Conservation (phyloP, 2,797 vertebrate species). For the Percopsis omiscomaycus region DNA sequence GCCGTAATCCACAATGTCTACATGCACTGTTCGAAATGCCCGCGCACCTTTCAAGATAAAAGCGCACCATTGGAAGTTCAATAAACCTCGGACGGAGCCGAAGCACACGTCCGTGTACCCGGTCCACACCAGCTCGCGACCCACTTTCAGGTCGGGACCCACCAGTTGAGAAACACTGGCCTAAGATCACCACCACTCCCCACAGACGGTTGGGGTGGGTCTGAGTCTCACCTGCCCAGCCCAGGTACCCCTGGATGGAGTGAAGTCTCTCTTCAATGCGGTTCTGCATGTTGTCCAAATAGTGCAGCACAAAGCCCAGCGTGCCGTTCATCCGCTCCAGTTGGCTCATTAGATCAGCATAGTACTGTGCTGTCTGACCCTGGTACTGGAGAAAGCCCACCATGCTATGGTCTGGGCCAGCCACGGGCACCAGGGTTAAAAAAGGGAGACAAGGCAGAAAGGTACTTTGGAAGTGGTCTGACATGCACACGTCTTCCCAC, state of each 20-base stretch:
- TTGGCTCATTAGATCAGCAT: constrained; percentile 77
- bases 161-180: too few species aligned
- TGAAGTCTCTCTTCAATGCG: constrained; percentile 75
- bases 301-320: constrained; percentile 72
- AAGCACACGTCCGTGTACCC: too few species aligned
- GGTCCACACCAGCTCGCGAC: too few species aligned
- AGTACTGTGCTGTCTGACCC: constrained; percentile 73
- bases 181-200: too few species aligned
- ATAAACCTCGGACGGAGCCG: too few species aligned
- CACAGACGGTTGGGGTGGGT: not conserved
- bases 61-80: too few species aligned
- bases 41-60: too few species aligned
- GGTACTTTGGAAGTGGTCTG: not conserved
- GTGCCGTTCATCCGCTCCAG: constrained; percentile 81
- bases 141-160: too few species aligned
- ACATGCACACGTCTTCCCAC: not conserved
- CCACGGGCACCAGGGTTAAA: not conserved
- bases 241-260: constrained; percentile 74
- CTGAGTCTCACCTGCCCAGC: constrained; percentile 72
- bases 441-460: not conserved
- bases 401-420: constrained; percentile 74
- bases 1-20: too few species aligned
- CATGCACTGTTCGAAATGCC: too few species aligned
- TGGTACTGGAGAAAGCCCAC: constrained; percentile 78
- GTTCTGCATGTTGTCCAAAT: constrained; percentile 73